Conservation (phyloP, 2,888 invertebrate genomes). For the Cephus rjabovi region DNA sequence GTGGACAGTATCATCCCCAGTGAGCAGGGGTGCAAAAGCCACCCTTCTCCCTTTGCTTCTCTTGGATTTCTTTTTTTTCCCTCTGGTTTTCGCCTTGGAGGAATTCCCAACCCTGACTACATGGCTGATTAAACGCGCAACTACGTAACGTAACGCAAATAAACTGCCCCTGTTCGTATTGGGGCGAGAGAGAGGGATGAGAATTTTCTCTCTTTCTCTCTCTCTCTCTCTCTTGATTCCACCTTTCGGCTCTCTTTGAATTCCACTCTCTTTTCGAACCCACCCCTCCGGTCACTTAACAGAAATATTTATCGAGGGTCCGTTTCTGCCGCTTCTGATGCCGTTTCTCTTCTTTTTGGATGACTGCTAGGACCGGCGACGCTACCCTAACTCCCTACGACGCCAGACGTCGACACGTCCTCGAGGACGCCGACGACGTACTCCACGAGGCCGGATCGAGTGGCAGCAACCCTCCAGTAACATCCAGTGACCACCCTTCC, state of each 20-base stretch:
- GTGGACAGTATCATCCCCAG: neutral
- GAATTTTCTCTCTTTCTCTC: constrained; percentile 3
- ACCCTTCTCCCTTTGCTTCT: neutral
- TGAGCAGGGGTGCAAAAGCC: neutral
- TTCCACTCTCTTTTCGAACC: constrained; percentile 35
- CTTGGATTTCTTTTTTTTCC: constrained; percentile 39
- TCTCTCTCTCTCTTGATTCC: constrained; percentile 52
- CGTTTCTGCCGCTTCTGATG: neutral
- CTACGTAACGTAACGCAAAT: constrained; percentile 65
- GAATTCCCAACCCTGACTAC: constrained; percentile 34
- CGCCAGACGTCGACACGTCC: constrained; percentile 20
- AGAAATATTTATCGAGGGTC: constrained; percentile 64
- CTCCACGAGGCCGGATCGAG: neutral
- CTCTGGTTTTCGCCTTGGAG: constrained; percentile 40
- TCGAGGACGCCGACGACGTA: neutral
- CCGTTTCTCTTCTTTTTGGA: constrained; percentile 27
- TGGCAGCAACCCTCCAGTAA: neutral
- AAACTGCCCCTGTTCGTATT: constrained; percentile 41
- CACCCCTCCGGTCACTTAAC: constrained; percentile 59
- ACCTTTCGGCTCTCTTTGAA: constrained; percentile 64
- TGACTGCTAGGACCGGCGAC: constrained; percentile 23
- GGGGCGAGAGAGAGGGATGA: neutral
- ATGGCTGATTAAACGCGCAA: constrained; percentile 66
- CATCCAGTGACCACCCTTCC: neutral
- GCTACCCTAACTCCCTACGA: constrained; percentile 1